A percentile compares a stretch with the other conserved stretches of the same genome.
phyloP scores from a whole-genome alignment of 64 coral and sea anemone species.

The Dendronephthya gigantea region DNA sequence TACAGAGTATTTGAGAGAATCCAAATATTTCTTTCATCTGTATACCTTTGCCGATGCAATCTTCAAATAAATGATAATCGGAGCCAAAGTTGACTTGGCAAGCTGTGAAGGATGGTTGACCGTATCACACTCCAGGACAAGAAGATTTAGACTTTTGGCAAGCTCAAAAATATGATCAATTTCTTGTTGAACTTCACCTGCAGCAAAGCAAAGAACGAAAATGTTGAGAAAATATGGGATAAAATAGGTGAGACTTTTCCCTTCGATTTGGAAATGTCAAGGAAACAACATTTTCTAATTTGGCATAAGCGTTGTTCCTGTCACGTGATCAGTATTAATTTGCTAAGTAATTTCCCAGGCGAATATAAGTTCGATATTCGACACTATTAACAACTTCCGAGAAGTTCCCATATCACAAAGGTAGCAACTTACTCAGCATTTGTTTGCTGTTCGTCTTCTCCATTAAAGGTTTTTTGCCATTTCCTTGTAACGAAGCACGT shows the following conservation, averaged over 20 bases:
- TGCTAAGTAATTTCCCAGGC: neutral
- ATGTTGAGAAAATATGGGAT: neutral
- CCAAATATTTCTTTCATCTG: neutral
- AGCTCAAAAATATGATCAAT: slow-evolving; percentile 97
- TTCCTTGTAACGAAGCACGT: neutral
- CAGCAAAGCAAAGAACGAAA: slow-evolving; percentile 1
- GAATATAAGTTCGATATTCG: too few relatives aligned
- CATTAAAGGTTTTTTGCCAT: slow-evolving; percentile 53
- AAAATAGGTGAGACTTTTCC: too few relatives aligned
- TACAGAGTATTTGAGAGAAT: too few relatives aligned
- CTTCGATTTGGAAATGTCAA: too few relatives aligned
- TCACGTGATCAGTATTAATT: too few relatives aligned
- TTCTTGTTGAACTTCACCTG: slow-evolving; percentile 93
- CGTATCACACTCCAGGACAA: slow-evolving; percentile 94
- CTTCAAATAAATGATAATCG: slow-evolving; percentile 83
- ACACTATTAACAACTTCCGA: too few relatives aligned
- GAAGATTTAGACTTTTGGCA: slow-evolving; percentile 75
- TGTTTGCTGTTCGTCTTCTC: slow-evolving; percentile 56
- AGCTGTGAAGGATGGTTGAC: slow-evolving; percentile 88
- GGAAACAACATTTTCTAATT: too few relatives aligned
- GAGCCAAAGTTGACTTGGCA: slow-evolving; percentile 71
- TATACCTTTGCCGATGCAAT: slow-evolving; percentile 82
- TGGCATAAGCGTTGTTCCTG: neutral
- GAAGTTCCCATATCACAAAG: neutral
- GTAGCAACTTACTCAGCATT: neutral